These are phyloP conservation scores for Cheilosia pagana DNA, from an alignment of 2,888 invertebrate species.

Conservation along the genomic window DNA sequence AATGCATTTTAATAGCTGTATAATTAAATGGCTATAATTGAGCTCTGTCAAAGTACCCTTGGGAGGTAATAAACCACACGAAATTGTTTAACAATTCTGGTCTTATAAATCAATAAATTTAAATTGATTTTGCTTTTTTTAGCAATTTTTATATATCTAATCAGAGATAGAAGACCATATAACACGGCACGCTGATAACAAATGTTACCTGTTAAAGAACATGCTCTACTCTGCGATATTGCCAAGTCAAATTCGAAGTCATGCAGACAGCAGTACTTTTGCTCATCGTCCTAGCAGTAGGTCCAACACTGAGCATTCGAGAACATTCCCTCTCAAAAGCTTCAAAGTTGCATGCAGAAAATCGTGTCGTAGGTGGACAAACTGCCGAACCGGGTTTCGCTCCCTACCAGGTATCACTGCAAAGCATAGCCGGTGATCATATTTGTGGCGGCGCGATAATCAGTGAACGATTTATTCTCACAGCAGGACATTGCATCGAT, in stretches of 20 bases:
- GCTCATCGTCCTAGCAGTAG: slow-evolving; percentile 16
- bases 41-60: too few relatives aligned
- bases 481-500: slow-evolving; percentile 81
- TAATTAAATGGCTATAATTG: too few relatives aligned
- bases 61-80: too few relatives aligned
- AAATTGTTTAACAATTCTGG: too few relatives aligned
- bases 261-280: slow-evolving; percentile 32
- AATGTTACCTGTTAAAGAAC: slow-evolving; percentile 1
- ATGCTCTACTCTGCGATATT: background rate
- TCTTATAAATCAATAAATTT: too few relatives aligned
- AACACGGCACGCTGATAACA: background rate
- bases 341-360: slow-evolving; percentile 12
- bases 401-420: slow-evolving; percentile 82
- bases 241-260: background rate
- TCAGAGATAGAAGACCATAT: slow-evolving; percentile 17
- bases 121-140: too few relatives aligned
- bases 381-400: slow-evolving; percentile 79
- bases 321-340: slow-evolving; percentile 78
- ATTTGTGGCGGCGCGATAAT: slow-evolving; percentile 83
- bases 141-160: slow-evolving; percentile 13
- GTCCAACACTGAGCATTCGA: slow-evolving; percentile 5
- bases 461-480: slow-evolving; percentile 80
- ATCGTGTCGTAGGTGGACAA: slow-evolving; percentile 81
- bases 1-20: too few relatives aligned
- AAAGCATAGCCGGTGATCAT: slow-evolving; percentile 78